Base-by-base conservation (phyloP, 2,888 invertebrate genomes). In the Drosophila helvetica region DNA sequence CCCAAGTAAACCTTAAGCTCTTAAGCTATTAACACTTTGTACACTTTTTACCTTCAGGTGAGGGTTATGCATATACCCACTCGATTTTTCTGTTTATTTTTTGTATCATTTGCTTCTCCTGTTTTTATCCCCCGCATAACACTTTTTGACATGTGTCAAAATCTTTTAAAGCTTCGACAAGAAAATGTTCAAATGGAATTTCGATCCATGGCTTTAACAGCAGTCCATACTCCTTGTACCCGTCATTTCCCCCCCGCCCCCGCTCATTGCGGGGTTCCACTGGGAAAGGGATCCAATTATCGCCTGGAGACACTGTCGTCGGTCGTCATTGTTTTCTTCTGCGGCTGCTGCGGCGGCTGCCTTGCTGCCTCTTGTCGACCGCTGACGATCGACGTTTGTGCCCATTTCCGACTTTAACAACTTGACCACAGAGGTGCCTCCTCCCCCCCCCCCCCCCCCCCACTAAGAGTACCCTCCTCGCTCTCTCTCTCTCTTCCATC, bases 211-310 rank as follows among this genome's bases (percentile, higher is more conserved):
- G 33, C 12, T 1, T 10, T 30, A 10, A 18, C 30, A 5, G 54
- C 17, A n/a, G 22, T 22, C 22, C 22, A 4, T 22, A 22, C 22
- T 22, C 22, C 17, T 42, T 17, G 4, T 12, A 12, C 15, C 42
- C 25, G 1, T 6, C 25, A 25, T 25, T 5, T 18, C 27, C 18
- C 8, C 30, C 3, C 43, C 15, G 15, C n/a, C 43, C 19, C 19
- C 19, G 1, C 17, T 43, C 38, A 30, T 42, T 63, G 46, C 25
- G 6, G 25, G 30, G 66, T 45, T 19, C 56, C 45, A 57, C 68
- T 83, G 56, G 54, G 83, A 82, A 82, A 86, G 82, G 86, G 83
- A 82, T 67, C 86, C 82, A 83, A 86, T 83, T 86, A 83, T 83
- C 80, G 82, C 86, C 82, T 66, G 69, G 59, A 83, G 86, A 70